Conservation (phyloP, 2,888 invertebrate genomes). For the Parnassius smintheus region DNA sequence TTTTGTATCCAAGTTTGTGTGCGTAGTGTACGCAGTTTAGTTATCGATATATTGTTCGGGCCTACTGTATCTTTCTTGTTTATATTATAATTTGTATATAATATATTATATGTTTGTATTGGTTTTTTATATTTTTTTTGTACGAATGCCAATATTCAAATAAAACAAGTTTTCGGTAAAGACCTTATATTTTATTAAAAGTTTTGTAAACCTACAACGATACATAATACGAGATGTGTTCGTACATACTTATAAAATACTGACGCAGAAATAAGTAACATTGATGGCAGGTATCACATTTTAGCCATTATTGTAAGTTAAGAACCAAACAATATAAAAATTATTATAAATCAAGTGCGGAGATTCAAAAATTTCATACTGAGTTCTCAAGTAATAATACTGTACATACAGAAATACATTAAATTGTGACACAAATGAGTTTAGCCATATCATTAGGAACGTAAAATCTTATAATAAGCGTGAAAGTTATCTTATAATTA, state of each 20-base stretch:
- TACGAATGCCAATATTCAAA: slow-evolving; percentile 3
- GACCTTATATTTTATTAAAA: slow-evolving; percentile 29
- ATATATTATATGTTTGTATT: no score
- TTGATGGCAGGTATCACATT: slow-evolving; percentile 11
- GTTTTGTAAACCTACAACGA: slow-evolving; percentile 34
- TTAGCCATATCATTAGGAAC: slow-evolving; percentile 23
- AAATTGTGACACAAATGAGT: slow-evolving; percentile 14
- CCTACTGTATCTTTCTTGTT: no score
- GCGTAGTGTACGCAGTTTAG: no score
- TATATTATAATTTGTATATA: no score
- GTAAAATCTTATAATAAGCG: slow-evolving; percentile 7
- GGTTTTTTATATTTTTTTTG: slow-evolving; percentile 2
- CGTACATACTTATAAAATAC: slow-evolving; percentile 40
- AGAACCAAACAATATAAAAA: slow-evolving; percentile 7
- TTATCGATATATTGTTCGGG: no score
- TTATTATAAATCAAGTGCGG: slow-evolving; percentile 3
- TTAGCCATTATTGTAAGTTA: slow-evolving; percentile 22
- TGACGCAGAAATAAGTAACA: slow-evolving; percentile 26
- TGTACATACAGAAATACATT: slow-evolving; percentile 1
- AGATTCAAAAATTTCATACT: background rate
- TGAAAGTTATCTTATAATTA: slow-evolving; percentile 26
- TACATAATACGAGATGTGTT: slow-evolving; percentile 15
- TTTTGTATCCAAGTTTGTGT: no score
- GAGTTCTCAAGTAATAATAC: slow-evolving; percentile 15
- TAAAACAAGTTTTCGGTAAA: slow-evolving; percentile 21